Evolutionary conservation across 2,797 vertebrate genomes (phyloP).

Genomic region (Pseudotriccus pelzelni): DNA sequence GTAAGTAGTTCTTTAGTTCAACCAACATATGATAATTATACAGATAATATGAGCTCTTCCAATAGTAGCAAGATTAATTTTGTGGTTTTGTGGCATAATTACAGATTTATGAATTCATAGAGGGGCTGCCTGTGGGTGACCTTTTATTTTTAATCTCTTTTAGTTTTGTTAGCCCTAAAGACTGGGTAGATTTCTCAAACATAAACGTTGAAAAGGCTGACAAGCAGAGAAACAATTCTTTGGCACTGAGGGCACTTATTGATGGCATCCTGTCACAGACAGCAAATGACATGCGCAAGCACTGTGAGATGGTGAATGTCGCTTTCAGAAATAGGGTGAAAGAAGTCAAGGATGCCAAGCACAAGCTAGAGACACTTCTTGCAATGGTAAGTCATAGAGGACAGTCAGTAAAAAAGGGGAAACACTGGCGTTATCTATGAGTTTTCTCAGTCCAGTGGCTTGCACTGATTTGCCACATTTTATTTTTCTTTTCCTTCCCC

Average conservation of each 20-base stretch:
- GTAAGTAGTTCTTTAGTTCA: slow-evolving; percentile 67
- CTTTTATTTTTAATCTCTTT: slow-evolving; percentile 39
- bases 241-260: slow-evolving; percentile 78
- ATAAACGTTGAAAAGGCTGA: slow-evolving; percentile 84
- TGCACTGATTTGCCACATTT: neutral
- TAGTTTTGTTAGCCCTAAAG: slow-evolving; percentile 79
- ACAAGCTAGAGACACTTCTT: slow-evolving; percentile 84
- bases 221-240: slow-evolving; percentile 84
- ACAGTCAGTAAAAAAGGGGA: neutral
- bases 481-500: neutral
- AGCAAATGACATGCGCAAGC: slow-evolving; percentile 76
- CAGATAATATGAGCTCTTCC: neutral
- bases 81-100: neutral
- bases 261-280: slow-evolving; percentile 86
- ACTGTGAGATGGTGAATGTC: slow-evolving; percentile 72
- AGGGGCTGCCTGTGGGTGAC: neutral
- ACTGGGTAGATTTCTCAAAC: slow-evolving; percentile 87
- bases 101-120: neutral
- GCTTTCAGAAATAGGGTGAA: slow-evolving; percentile 80
- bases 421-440: neutral
- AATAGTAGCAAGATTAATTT: neutral
- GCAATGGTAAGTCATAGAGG: slow-evolving; percentile 74
- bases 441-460: neutral
- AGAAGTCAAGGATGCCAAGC: slow-evolving; percentile 83
- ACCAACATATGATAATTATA: neutral